A percentile compares a stretch with the other conserved stretches of the same genome.
These are phyloP conservation scores for Xenus cinereus DNA, from an alignment of 2,113 vertebrate genomes.

Conservation along the genomic window DNA sequence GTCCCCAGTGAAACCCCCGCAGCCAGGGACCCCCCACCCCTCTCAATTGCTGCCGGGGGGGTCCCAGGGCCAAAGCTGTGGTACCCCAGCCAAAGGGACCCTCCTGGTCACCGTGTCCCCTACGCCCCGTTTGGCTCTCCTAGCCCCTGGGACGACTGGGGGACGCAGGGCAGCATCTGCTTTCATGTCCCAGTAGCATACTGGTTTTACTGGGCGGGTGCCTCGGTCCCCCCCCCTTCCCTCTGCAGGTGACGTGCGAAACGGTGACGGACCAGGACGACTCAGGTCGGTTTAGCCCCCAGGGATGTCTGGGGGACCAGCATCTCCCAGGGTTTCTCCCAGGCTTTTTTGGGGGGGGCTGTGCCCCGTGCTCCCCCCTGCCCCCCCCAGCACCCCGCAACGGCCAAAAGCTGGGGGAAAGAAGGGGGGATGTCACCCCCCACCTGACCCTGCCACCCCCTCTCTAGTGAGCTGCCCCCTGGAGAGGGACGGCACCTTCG, in stretches of 20 bases:
- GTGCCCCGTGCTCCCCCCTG: neutral
- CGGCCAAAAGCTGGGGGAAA: neutral
- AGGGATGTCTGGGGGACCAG: neutral
- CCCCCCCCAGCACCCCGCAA: fast-evolving
- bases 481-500: neutral
- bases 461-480: slow-evolving; percentile 65
- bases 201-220: neutral
- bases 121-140: neutral
- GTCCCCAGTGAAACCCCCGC: neutral
- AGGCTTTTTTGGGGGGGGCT: neutral
- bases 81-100: neutral
- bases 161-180: neutral
- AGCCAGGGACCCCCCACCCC: neutral
- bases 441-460: neutral
- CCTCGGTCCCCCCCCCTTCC: neutral
- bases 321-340: neutral
- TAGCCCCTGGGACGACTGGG: neutral
- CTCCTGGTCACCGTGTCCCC: no score
- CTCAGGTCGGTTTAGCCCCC: neutral
- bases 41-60: neutral
- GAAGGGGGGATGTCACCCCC: no score
- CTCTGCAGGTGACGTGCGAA: slow-evolving; percentile 53
- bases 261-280: neutral
- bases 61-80: fast-evolving
- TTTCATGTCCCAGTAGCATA: neutral